Conservation (phyloP, 2,797 vertebrate species). For the Lepidocolaptes lacrymiger region DNA sequence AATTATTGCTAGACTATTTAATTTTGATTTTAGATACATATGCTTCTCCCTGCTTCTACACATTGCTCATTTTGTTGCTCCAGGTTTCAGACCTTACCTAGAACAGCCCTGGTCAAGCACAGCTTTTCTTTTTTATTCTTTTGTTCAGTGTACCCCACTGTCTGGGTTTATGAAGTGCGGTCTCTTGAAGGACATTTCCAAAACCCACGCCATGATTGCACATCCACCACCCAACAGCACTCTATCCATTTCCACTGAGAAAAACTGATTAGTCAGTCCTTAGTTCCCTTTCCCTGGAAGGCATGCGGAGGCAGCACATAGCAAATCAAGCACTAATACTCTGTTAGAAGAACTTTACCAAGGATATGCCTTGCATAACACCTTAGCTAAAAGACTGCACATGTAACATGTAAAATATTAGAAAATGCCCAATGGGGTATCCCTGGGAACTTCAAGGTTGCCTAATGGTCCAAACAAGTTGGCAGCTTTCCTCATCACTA, state of each 20-base stretch:
- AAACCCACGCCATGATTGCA: not conserved
- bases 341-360: not conserved
- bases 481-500: not conserved
- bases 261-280: not conserved
- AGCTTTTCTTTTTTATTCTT: not conserved
- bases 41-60: not conserved
- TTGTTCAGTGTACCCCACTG: not conserved
- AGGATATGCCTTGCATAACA: not conserved
- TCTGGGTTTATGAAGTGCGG: not conserved
- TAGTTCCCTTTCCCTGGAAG: not conserved
- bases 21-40: not conserved
- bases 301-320: not conserved
- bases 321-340: constrained; percentile 1
- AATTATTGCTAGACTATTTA: constrained; percentile 30
- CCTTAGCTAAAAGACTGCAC: not conserved
- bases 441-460: not conserved
- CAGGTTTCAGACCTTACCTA: not conserved
- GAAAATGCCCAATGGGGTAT: not conserved
- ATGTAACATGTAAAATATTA: not conserved
- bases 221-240: not conserved
- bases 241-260: not conserved
- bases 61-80: not conserved
- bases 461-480: not conserved
- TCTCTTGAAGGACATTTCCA: not conserved
- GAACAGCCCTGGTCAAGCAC: not conserved